Evolutionary conservation across 2,888 invertebrate species (phyloP).

Genomic region (Chrysodeixis includens): DNA sequence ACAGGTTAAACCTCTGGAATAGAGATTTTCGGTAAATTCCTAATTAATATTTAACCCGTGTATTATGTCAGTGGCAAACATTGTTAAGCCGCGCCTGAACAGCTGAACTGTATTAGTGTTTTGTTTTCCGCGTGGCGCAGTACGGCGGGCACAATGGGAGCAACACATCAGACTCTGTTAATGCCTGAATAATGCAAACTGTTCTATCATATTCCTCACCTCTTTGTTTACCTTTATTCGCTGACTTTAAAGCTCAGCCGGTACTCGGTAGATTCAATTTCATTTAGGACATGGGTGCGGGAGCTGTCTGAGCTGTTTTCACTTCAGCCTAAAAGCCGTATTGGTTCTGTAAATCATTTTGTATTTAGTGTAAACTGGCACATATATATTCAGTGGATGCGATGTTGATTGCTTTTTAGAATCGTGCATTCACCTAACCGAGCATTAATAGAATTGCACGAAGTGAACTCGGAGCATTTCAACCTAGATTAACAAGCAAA

Average conservation of each 20-base stretch:
- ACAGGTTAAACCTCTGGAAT: neutral
- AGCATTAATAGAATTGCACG: constrained; percentile 20
- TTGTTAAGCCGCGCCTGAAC: constrained; percentile 10
- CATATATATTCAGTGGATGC: neutral
- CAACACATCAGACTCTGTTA: constrained; percentile 27
- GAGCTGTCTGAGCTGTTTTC: neutral
- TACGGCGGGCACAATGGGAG: constrained; percentile 30
- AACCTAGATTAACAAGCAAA: constrained; percentile 30
- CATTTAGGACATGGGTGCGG: neutral
- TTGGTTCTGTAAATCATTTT: neutral
- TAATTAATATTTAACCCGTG: neutral
- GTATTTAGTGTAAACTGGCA: constrained; percentile 1
- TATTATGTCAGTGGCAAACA: constrained; percentile 14
- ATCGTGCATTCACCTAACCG: constrained; percentile 31
- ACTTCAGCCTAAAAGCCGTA: neutral
- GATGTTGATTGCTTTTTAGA: neutral
- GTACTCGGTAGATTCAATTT: neutral
- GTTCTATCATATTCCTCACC: constrained; percentile 38
- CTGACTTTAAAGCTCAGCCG: neutral
- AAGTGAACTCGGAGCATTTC: constrained; percentile 12
- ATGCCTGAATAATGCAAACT: constrained; percentile 65
- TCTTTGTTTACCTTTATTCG: constrained; percentile 37
- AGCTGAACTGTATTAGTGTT: constrained; percentile 23
- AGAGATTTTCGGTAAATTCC: neutral
- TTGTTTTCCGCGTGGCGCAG: constrained; percentile 10